Percentiles rank a stretch among this genome's conserved stretches.
Conservation (phyloP, 2,888 invertebrate species). For the Amblyjoppa proteus region DNA sequence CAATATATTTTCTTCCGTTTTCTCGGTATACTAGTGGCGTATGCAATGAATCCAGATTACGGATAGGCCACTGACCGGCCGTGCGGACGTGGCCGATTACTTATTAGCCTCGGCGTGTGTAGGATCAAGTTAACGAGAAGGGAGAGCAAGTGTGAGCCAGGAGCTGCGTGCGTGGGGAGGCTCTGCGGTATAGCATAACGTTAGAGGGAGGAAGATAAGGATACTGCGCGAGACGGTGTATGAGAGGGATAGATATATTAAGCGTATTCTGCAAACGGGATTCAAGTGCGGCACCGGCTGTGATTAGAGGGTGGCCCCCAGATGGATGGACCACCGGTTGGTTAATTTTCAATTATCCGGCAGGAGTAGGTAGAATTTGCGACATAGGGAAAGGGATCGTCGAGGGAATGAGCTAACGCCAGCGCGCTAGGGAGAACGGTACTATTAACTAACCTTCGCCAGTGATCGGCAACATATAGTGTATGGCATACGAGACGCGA, state of each 20-base stretch:
- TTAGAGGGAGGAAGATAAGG: slow-evolving; percentile 23
- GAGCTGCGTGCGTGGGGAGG: slow-evolving; percentile 22
- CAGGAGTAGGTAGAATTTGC: slow-evolving; percentile 55
- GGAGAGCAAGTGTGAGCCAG: slow-evolving; percentile 48
- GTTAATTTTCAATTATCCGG: slow-evolving; percentile 81
- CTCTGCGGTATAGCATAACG: not conserved
- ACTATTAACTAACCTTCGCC: slow-evolving; percentile 20
- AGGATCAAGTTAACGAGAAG: slow-evolving; percentile 68
- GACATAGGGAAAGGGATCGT: slow-evolving; percentile 20
- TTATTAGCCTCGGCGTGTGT: slow-evolving; percentile 68
- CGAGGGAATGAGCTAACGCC: slow-evolving; percentile 17
- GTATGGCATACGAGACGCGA: slow-evolving; percentile 38
- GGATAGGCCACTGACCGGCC: slow-evolving; percentile 38
- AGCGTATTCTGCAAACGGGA: slow-evolving; percentile 58
- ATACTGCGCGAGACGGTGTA: slow-evolving; percentile 23
- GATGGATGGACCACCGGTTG: slow-evolving; percentile 78
- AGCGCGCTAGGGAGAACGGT: not conserved
- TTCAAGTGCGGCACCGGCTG: slow-evolving; percentile 70
- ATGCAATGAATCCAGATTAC: slow-evolving; percentile 48
- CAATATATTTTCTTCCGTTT: too few relatives aligned
- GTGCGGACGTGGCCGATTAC: slow-evolving; percentile 69
- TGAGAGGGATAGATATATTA: slow-evolving; percentile 40
- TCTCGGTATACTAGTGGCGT: not conserved
- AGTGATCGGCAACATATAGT: slow-evolving; percentile 35
- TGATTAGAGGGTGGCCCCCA: slow-evolving; percentile 79